Evolutionary conservation across 2,113 vertebrate genomes (phyloP).

Genomic region (Daboia siamensis): DNA sequence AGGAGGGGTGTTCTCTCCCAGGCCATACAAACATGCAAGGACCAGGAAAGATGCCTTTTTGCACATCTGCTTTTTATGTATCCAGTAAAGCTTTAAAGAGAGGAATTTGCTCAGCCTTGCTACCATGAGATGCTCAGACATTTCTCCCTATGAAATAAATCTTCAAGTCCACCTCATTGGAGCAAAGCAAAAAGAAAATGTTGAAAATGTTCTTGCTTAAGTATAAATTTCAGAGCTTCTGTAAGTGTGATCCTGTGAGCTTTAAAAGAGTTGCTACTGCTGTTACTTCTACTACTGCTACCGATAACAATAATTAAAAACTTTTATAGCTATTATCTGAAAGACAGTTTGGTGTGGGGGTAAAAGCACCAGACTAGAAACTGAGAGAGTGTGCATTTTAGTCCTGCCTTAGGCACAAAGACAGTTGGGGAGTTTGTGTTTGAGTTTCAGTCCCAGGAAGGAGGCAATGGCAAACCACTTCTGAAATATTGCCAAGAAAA

Average conservation of each 20-base stretch:
- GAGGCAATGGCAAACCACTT: neutral
- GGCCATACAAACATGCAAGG: neutral
- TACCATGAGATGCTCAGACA: neutral
- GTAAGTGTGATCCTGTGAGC: too few species aligned
- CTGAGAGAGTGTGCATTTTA: neutral
- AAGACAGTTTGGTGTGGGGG: neutral
- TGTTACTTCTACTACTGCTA: neutral
- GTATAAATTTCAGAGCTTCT: neutral
- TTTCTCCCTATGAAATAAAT: neutral
- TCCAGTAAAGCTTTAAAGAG: neutral
- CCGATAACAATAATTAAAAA: too few species aligned
- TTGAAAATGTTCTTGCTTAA: neutral
- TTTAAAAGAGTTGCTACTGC: neutral
- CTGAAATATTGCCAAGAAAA: neutral
- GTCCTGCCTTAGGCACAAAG: neutral
- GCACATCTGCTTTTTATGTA: neutral
- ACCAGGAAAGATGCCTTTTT: neutral
- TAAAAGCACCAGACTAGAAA: neutral
- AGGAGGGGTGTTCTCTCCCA: neutral
- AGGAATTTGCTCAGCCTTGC: neutral
- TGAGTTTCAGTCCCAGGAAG: neutral
- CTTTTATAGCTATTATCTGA: neutral
- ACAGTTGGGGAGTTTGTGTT: neutral
- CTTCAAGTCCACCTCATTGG: neutral
- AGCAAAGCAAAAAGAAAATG: neutral